Conservation (phyloP, 2,113 vertebrate species). For the Psittacula cyanocephala region DNA sequence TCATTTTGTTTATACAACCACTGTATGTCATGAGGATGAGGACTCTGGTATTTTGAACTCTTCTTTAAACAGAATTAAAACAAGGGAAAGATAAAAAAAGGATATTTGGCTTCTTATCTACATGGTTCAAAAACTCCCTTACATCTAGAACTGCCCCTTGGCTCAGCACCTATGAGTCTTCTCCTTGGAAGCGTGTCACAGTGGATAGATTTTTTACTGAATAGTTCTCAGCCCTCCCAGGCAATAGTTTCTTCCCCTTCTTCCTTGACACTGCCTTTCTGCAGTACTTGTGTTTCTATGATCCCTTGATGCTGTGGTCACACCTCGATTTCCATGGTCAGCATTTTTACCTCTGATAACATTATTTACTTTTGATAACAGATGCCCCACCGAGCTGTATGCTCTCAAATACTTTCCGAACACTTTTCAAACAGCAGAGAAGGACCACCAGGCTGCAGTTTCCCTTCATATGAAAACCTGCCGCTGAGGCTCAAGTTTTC, state of each 20-base stretch:
- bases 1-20: background rate
- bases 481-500: background rate
- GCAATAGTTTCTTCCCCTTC: background rate
- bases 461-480: background rate
- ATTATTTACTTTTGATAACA: background rate
- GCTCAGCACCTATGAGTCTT: background rate
- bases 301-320: background rate
- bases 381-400: background rate
- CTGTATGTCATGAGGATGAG: background rate
- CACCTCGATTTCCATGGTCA: background rate
- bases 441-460: background rate
- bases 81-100: background rate
- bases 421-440: background rate
- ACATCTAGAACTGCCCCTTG: background rate
- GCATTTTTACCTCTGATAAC: background rate
- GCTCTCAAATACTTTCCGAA: background rate
- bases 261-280: background rate
- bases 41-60: background rate
- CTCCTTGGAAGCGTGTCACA: background rate
- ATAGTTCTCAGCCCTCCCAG: background rate
- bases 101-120: background rate
- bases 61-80: background rate
- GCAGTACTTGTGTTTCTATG: background rate
- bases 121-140: background rate
- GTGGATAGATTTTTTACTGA: background rate